A percentile compares a stretch with the other conserved stretches of the same genome.
phyloP scores from a whole-genome alignment of 2,888 invertebrate genomes.

The Leptodirus hochenwartii region DNA sequence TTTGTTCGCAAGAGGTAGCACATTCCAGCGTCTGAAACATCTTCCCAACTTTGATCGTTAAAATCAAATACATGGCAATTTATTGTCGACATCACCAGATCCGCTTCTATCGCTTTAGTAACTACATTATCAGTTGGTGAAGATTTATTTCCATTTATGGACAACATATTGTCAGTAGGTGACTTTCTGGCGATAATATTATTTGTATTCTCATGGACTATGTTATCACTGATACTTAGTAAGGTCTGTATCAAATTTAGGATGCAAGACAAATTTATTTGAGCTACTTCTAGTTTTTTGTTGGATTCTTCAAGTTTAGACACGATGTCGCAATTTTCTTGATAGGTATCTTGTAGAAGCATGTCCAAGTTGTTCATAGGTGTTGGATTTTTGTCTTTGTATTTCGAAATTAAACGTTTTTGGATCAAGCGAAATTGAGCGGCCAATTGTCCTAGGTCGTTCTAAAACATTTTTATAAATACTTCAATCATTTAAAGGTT shows the following conservation, averaged over 20 bases:
- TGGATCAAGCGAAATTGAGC: constrained; percentile 63
- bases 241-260: constrained; percentile 19
- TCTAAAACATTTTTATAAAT: constrained; percentile 22
- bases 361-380: constrained; percentile 54
- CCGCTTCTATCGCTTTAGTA: no score
- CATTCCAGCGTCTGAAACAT: constrained; percentile 46
- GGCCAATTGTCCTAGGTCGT: constrained; percentile 35
- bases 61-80: constrained; percentile 27
- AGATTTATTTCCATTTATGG: no score
- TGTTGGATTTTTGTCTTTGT: constrained; percentile 60
- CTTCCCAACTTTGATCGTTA: constrained; percentile 83
- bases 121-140: no score
- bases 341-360: constrained; percentile 50
- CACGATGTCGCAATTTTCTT: constrained; percentile 34
- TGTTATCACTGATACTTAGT: constrained; percentile 14
- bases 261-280: constrained; percentile 20
- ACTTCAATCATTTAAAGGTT: no score
- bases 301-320: constrained; percentile 30
- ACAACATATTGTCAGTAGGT: no score
- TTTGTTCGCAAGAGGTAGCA: constrained; percentile 43
- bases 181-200: no score
- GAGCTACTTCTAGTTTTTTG: constrained; percentile 19
- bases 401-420: constrained; percentile 53
- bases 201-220: no score
- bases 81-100: no score